Evolutionary conservation across 2,113 vertebrate species (phyloP), one percentile per base, ranked within the genome.

Genomic region (Penelope pileata): DNA sequence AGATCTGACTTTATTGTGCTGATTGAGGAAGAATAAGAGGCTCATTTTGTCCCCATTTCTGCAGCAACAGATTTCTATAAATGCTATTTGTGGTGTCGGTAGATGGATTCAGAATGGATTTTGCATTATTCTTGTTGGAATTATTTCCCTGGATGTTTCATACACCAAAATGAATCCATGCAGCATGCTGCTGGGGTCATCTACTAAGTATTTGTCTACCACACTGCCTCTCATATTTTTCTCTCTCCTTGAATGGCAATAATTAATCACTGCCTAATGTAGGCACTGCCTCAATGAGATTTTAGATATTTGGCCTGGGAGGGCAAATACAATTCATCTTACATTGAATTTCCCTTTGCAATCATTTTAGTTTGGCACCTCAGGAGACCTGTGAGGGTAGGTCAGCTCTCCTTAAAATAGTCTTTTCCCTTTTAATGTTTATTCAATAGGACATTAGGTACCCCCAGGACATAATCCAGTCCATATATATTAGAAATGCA

Each of bases 91-190:
- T 93, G 67, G 30, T 83, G 63, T 58, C 83, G 12, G 89, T 88
- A 69, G 64, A 93, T 59, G 64, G 53, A 76, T 60, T 93, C 78
- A 69, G 87, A 69, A 76, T 32, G 38, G 3, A 34, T 82, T 91
- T 69, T 87, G 78, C 70, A 69, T 94, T 87, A 84, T 93, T 90
- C 58, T 79, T 87, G 29, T 73, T 93, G 84, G 84, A 94, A 68
- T 17, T 51, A 19, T 94, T 91, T 85, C 66, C 62, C 66, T 91
- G 75, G 62, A 68, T 87, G 69, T 75, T 89, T 81, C 34, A n/a
- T 18, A 26, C 34, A 89, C 23, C 64, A 64, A 66, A 81, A 47
- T 36, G 38, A 75, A 83, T 63, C 47, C 30, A 38, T 67, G 69
- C 51, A 91, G 77, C 26, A 7, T 18, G 24, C 48, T 84, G 62